These are phyloP conservation scores for Pelodiscus sinensis DNA, from an alignment of 2,113 vertebrate genomes.

Conservation along the genomic window DNA sequence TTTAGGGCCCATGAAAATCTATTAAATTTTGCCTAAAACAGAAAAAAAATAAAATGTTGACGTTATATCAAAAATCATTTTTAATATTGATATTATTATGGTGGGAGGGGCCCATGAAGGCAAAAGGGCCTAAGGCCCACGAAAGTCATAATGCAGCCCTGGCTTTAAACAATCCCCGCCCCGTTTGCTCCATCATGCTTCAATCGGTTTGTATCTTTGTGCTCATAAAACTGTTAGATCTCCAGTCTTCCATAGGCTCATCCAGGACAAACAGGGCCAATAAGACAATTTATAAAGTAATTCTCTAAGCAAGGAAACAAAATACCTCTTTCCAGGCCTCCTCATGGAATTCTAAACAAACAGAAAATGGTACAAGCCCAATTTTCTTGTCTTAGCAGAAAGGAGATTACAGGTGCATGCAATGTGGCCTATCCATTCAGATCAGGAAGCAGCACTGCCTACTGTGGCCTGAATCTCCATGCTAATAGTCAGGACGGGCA, in stretches of 20 bases:
- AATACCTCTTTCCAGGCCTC: neutral
- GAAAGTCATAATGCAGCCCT: too few relatives aligned
- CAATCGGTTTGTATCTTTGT: neutral
- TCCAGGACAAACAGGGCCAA: neutral
- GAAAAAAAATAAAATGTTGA: too few relatives aligned
- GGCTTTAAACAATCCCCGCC: neutral
- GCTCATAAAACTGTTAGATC: neutral
- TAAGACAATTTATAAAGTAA: neutral
- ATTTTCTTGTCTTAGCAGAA: constrained; percentile 4
- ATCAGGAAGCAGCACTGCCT: accelerated
- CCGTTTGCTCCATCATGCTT: neutral
- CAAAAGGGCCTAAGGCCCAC: too few relatives aligned
- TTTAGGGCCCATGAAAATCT: too few relatives aligned
- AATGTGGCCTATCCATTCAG: accelerated
- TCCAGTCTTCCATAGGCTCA: neutral
- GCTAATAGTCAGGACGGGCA: neutral
- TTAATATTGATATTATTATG: too few relatives aligned
- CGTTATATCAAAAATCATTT: too few relatives aligned
- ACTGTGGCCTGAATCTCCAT: neutral
- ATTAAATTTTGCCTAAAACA: too few relatives aligned
- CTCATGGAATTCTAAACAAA: constrained; percentile 3
- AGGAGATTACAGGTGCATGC: accelerated
- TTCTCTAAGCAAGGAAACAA: neutral
- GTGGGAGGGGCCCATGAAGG: too few relatives aligned
- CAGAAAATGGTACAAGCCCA: neutral